These are phyloP conservation scores for Pseudochirops cupreus DNA, from an alignment of 2,797 vertebrate species.

Conservation along the genomic window DNA sequence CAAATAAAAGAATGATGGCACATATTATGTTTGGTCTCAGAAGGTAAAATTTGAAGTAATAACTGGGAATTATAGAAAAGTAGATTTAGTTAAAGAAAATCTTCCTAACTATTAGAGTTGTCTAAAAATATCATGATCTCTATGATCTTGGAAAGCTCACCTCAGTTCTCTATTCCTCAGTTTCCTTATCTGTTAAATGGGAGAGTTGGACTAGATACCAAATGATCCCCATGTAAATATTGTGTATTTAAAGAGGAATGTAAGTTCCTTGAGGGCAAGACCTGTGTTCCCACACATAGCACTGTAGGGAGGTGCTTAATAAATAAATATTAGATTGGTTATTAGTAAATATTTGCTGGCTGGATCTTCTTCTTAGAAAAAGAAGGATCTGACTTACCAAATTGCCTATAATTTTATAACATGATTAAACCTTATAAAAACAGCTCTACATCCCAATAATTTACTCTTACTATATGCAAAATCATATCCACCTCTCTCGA, in stretches of 20 bases:
- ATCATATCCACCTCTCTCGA: background rate
- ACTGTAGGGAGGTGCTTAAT: background rate
- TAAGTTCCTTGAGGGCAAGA: background rate
- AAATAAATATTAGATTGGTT: background rate
- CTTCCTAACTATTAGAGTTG: background rate
- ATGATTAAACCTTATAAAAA: slow-evolving; percentile 32
- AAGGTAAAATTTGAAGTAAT: background rate
- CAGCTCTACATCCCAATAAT: background rate
- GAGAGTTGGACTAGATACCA: background rate
- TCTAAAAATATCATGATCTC: background rate
- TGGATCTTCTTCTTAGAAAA: background rate
- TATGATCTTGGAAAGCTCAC: background rate
- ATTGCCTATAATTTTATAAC: slow-evolving; percentile 43
- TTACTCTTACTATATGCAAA: slow-evolving; percentile 6
- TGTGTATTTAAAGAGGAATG: background rate
- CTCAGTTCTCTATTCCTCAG: background rate
- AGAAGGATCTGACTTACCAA: slow-evolving; percentile 2
- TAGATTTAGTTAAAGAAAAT: background rate
- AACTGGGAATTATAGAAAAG: background rate
- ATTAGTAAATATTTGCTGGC: background rate
- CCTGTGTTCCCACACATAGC: background rate
- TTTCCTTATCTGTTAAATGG: background rate
- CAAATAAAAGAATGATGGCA: background rate
- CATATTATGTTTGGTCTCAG: background rate
- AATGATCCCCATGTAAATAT: background rate